phyloP scores from a whole-genome alignment of 1,140 invertebrate species.

The Pseudomyrmex concolor region DNA sequence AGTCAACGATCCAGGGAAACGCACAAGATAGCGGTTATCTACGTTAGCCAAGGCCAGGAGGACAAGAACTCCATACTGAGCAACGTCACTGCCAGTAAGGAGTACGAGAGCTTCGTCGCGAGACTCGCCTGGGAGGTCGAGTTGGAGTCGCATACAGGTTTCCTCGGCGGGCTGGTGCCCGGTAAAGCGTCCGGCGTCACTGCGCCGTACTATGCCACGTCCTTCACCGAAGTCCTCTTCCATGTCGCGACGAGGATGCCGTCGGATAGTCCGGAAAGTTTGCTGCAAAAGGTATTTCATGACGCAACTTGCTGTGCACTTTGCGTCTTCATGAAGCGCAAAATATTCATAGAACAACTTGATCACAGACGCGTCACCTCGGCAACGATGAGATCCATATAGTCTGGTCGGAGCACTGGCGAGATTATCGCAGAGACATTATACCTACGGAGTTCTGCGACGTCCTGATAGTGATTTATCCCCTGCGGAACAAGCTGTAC shows the following conservation, averaged over 20 bases:
- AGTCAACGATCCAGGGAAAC: constrained; percentile 96
- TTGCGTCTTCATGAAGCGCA: neutral
- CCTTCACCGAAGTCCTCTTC: constrained; percentile 93
- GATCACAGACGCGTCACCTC: constrained; percentile 93
- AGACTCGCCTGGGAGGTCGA: constrained; percentile 98
- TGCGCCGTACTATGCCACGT: constrained; percentile 98
- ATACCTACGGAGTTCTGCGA: constrained; percentile 99
- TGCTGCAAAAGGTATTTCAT: constrained; percentile 92
- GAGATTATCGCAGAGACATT: constrained; percentile 98
- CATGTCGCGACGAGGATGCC: constrained; percentile 99
- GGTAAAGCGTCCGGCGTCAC: constrained; percentile 96
- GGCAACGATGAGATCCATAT: constrained; percentile 99
- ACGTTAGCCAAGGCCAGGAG: constrained; percentile 98
- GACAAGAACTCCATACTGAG: constrained; percentile 96
- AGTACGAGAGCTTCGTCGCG: constrained; percentile 97
- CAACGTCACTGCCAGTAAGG: constrained; percentile 90
- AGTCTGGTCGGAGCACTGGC: constrained; percentile 98
- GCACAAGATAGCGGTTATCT: constrained; percentile 99
- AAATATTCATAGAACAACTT: constrained; percentile 14
- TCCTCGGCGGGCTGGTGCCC: constrained; percentile 96
- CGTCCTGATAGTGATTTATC: constrained; percentile 98
- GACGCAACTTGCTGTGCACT: no score
- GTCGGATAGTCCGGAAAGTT: constrained; percentile 92
- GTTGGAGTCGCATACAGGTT: constrained; percentile 97
- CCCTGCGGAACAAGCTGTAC: constrained; percentile 88